Base-by-base conservation (phyloP, 2,888 invertebrate genomes). In the Rhagium mordax region DNA sequence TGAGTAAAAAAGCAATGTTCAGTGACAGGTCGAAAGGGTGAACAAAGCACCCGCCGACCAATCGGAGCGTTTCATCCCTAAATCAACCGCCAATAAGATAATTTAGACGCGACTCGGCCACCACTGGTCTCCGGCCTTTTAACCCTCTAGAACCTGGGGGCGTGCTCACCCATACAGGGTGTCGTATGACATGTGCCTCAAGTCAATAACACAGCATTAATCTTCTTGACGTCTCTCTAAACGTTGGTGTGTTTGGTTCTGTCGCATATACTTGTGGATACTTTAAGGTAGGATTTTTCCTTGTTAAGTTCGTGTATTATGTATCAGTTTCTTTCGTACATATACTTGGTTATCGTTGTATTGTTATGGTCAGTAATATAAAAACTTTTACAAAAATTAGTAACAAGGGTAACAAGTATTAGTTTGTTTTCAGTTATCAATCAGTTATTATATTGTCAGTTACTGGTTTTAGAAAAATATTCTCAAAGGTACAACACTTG, bases 21-120 rank as follows among this genome's bases (percentile, higher is more conserved):
- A 81, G 78, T 78, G 83, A 83, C 83, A 82, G 82, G 82, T 83
- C 81, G 84, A 84, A 85, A 84, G 85, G 85, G 84, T 84, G 85
- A 83, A 84, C 84, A 81, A 82, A 81, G 82, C 78, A 65, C 60
- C 61, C 67, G 55, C 62, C 74, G 78, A 77, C 85, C 85, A 85
- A 85, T 85, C 74, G 75, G 69, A 59, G 68, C 57, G 71, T 61
- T 49, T 71, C 78, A 72, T 67, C 79, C 79, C 75, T 71, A 60
- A 74, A 73, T 70, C 59, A 71, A 60, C 74, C 73, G 74, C 82
- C 82, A 84, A 84, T 84, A 65, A 67, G 67, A 60, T 53, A 74
- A 55, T 55, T 61, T 66, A 71, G 49, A 71, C 76, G 74, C 79
- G 79, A 79, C 72, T 79, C 76, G 77, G 75, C 82, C 75, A 81